These are phyloP conservation scores for Orbicella faveolata DNA, from an alignment of 64 coral and sea anemone species.

Conservation along the genomic window DNA sequence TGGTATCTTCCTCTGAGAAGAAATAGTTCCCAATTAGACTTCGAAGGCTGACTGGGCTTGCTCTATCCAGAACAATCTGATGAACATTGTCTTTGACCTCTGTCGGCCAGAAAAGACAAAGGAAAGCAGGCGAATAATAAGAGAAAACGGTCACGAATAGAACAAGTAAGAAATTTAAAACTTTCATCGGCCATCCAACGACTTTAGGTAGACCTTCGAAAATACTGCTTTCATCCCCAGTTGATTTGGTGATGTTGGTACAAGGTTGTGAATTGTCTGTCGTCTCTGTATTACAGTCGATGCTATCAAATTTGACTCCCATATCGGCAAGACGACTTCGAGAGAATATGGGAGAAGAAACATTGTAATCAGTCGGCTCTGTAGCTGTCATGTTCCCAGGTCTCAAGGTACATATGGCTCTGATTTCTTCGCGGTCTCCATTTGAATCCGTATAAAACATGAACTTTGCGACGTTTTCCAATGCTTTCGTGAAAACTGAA, in stretches of 20 bases:
- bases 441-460: no score
- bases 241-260: no score
- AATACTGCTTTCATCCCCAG: no score
- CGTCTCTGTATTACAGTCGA: no score
- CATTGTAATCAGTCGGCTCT: neutral
- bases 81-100: neutral
- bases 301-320: neutral
- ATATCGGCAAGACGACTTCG: neutral
- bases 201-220: no score
- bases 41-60: neutral
- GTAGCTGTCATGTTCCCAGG: neutral
- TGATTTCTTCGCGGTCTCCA: no score
- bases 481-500: no score
- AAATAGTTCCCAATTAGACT: neutral
- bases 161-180: no score
- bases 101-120: slow-evolving; percentile 9
- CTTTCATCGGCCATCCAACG: no score
- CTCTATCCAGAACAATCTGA: neutral
- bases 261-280: neutral
- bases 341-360: neutral
- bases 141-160: no score
- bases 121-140: neutral
- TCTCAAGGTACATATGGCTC: no score
- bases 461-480: no score
- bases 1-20: neutral